Evolutionary conservation across 53 echinoderm and acorn worm genomes (phyloP), one percentile per base, ranked within the genome.

Genomic region (Echinometra lucunter): DNA sequence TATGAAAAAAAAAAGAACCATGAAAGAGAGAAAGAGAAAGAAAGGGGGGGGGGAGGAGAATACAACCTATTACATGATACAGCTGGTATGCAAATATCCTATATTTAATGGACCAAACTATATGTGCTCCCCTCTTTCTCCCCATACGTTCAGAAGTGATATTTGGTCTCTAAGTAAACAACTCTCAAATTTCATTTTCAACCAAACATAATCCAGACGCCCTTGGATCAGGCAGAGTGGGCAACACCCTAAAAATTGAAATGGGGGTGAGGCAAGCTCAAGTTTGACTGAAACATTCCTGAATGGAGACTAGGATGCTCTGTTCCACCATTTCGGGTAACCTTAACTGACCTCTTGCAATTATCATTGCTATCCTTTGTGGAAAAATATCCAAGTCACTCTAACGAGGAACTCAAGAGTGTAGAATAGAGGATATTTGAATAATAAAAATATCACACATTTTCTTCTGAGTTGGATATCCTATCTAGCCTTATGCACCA

Each of bases 171-270:
- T 89, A 89, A 58, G 91, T 66, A 91, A 69, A 91, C 91, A 67
- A 91, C 72, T 91, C 91, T 91, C 91, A 91, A 66, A 91, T 67
- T 66, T 69, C 91, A 66, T 67, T 45, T 67, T 70, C 91, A 44
- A n/a, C 69, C 66, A 69, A 66, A 91, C 91, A 91, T 91, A 67
- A 91, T 91, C 91, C 91, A 91, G 91, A 69, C 58, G 58, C 58
- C 58, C 89, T 58, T 57, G 57, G 89, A 58, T 60, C 23, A 2
- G 63, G 89, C 60, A 89, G 37, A 89, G 9, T 89, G 58, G 89
- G 89, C 58, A 6, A 89, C 85, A 85, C 40, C 42, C 81, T 44
- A 44, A 21, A 19, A 44, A 42, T 42, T 19, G 28, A 83, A 45
- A 78, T 78, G 78, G 85, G 85, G 37, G 85, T 49, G 44, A 85